These are phyloP conservation scores for Galaxias olidus DNA, from an alignment of 2,797 vertebrate genomes.

Conservation along the genomic window DNA sequence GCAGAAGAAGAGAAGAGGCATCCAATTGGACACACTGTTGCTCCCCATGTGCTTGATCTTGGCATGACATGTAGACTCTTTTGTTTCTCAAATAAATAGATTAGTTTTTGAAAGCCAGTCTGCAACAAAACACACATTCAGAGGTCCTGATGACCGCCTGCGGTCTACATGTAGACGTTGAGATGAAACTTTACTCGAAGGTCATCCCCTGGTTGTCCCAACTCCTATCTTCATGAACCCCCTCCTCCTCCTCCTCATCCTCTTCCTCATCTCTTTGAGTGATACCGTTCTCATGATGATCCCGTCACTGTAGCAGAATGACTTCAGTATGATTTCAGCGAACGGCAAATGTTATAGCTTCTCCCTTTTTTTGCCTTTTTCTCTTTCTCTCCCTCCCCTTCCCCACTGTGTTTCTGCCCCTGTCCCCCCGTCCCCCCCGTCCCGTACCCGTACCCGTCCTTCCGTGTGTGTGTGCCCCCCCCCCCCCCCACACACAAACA, in stretches of 20 bases:
- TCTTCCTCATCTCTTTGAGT: background rate
- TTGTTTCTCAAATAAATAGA: background rate
- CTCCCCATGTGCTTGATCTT: slow-evolving; percentile 34
- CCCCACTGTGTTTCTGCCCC: background rate
- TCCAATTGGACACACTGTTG: slow-evolving; percentile 30
- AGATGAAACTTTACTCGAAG: slow-evolving; percentile 7
- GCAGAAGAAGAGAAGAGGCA: slow-evolving; percentile 18
- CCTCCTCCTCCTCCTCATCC: background rate
- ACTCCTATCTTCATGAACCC: background rate
- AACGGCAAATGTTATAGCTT: slow-evolving; percentile 69
- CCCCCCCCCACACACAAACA: slow-evolving; percentile 54
- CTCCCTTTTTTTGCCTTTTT: slow-evolving; percentile 57
- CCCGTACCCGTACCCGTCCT: slow-evolving; percentile 43
- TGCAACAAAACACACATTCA: background rate
- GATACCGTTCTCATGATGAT: no score
- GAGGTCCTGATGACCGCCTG: background rate
- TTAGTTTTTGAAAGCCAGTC: slow-evolving; percentile 30
- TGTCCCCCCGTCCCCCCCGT: slow-evolving; percentile 5
- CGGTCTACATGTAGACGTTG: background rate
- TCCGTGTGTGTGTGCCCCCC: slow-evolving; percentile 58
- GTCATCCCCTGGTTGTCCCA: no score
- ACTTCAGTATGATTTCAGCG: slow-evolving; percentile 60
- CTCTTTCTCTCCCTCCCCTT: slow-evolving; percentile 16
- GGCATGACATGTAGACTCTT: slow-evolving; percentile 47
- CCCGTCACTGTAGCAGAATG: slow-evolving; percentile 38